Conservation (phyloP, 2,888 invertebrate species). For the Germaria angustata region DNA sequence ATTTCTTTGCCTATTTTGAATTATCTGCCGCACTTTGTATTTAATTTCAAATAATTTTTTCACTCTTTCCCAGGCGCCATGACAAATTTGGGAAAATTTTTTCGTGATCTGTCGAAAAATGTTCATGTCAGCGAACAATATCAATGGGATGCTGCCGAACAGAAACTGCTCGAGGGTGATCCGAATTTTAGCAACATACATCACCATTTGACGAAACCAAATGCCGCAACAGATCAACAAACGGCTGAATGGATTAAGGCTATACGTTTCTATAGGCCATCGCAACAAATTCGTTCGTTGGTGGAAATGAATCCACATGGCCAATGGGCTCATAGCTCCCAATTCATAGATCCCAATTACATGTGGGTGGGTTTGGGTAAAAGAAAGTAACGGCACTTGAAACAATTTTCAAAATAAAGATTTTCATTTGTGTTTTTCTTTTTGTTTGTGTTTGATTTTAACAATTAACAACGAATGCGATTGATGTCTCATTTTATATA, state of each 20-base stretch:
- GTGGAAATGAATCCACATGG: conserved; percentile 82
- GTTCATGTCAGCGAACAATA: conserved; percentile 76
- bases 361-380: conserved; percentile 85
- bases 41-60: too few relatives aligned
- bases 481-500: conserved; percentile 55
- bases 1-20: too few relatives aligned
- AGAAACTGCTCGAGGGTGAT: conserved; percentile 75
- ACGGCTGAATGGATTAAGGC: conserved; percentile 80
- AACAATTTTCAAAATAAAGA: neutral
- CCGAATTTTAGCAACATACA: conserved; percentile 74
- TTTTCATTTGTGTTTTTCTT: too few relatives aligned
- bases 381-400: conserved; percentile 1
- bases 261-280: conserved; percentile 80
- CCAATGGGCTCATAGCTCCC: conserved; percentile 82
- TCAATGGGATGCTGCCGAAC: conserved; percentile 71
- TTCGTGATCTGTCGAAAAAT: conserved; percentile 76
- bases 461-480: conserved; percentile 64
- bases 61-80: conserved; percentile 73
- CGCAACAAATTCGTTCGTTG: conserved; percentile 82
- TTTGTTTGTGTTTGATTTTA: conserved; percentile 49
- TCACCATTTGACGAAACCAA: conserved; percentile 68
- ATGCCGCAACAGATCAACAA: conserved; percentile 60
- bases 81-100: conserved; percentile 78
- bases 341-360: conserved; percentile 84
- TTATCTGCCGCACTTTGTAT: too few relatives aligned